These are phyloP conservation scores for Papilio polytes DNA, from an alignment of 1,140 invertebrate genomes.

Conservation along the genomic window DNA sequence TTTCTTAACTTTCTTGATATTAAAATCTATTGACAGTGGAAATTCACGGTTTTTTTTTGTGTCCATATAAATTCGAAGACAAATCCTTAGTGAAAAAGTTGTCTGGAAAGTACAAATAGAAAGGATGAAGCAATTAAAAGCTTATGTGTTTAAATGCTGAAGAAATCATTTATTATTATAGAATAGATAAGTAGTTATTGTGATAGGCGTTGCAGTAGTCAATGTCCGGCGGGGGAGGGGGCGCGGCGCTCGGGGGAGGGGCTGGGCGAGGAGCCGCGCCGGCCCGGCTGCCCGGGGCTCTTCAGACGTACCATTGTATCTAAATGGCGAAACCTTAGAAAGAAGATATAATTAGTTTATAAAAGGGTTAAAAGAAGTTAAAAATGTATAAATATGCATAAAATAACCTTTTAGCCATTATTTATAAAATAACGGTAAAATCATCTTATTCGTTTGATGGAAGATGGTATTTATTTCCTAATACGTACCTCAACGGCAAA, in stretches of 20 bases:
- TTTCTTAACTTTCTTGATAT: too few relatives aligned
- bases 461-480: neutral
- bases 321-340: constrained; percentile 89
- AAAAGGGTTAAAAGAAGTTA: too few relatives aligned
- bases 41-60: too few relatives aligned
- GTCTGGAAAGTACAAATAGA: neutral
- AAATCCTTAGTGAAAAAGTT: too few relatives aligned
- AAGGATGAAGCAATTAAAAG: constrained; percentile 14
- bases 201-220: constrained; percentile 21
- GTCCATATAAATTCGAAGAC: too few relatives aligned
- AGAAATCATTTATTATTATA: constrained; percentile 48
- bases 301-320: constrained; percentile 91
- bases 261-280: constrained; percentile 85
- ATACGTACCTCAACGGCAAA: constrained; percentile 89
- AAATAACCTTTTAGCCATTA: too few relatives aligned
- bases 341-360: too few relatives aligned
- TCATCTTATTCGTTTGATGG: neutral
- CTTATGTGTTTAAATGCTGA: constrained; percentile 45
- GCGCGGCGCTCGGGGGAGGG: constrained; percentile 85
- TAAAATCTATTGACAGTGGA: too few relatives aligned
- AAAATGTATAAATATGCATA: too few relatives aligned
- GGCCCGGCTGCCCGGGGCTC: constrained; percentile 80
- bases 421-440: too few relatives aligned
- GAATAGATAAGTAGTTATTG: constrained; percentile 36
- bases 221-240: constrained; percentile 62